Evolutionary conservation across 2,888 invertebrate species (phyloP).

Genomic region (Ashinkailepas kermadecensis): DNA sequence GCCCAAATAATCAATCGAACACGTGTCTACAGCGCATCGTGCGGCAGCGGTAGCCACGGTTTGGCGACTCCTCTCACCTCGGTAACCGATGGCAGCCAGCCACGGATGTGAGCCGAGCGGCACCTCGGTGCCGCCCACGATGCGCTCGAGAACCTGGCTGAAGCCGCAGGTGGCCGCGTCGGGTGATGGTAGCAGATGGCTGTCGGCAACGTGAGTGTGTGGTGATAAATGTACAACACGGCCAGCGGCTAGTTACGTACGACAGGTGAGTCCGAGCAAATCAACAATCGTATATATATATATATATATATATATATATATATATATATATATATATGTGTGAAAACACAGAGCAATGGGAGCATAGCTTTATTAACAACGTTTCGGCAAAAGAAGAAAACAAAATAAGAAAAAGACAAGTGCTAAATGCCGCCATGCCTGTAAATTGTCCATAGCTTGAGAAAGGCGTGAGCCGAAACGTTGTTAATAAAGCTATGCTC

Average conservation of each 20-base stretch:
- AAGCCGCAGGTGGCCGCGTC: background rate
- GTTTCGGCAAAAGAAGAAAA: no score
- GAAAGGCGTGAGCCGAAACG: no score
- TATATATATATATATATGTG: slow-evolving; percentile 19
- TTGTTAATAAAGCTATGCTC: no score
- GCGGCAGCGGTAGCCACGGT: background rate
- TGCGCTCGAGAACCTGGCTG: background rate
- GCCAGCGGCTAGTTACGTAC: background rate
- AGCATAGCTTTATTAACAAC: no score
- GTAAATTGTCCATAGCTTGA: no score
- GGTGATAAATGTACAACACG: background rate
- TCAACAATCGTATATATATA: background rate
- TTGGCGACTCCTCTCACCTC: background rate
- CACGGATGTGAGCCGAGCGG: background rate
- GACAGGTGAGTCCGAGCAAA: background rate
- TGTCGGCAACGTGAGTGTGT: background rate
- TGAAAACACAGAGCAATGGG: no score
- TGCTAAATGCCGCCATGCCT: no score
- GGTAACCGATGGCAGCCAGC: background rate
- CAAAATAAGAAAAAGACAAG: no score
- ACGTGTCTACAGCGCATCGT: background rate
- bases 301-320: slow-evolving; percentile 23
- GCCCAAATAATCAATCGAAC: no score
- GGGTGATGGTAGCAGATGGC: background rate
- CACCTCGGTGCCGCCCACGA: background rate